Base-by-base conservation (phyloP, 2,113 vertebrate genomes). In the Cettia cetti region DNA sequence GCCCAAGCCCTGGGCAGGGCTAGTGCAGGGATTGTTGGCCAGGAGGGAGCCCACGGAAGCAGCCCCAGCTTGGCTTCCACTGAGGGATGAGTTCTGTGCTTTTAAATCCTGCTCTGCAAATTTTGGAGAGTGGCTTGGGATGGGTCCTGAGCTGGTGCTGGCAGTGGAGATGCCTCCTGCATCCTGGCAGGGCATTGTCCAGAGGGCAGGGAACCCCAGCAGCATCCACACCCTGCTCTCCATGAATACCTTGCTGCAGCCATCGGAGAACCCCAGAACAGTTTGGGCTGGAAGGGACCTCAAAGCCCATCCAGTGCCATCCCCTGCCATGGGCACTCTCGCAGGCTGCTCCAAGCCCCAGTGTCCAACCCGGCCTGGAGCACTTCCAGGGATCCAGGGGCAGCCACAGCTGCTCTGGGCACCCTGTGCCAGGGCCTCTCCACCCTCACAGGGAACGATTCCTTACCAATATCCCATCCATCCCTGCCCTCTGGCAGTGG, bases 131-230 rank as follows among this genome's bases (percentile, higher is more conserved):
- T 2, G 1, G 61, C 40, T 15, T 13, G 23, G 20, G n/a, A 28
- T 8, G 19, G n/a, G 16, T 47, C 44, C 22, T 14, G 33, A 20
- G 80, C 42, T 64, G 59, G 19, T 3, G 2, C 28, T 28, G 56
- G 19, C 47, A 19, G 21, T 0, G 0, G 45, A 57, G 59, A 10
- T 24, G 40, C 28, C 26, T 44, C 49, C 31, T 3, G 13, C 19
- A 40, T 1, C 12, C 6, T 20, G 7, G 14, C 6, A 2, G n/a
- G 37, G 21, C 33, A 37, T 0, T 2, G 0, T 13, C 15, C 56
- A 33, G 28, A 54, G 47, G 53, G 27, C 65, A 54, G 23, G 40
- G 28, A 44, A 39, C 6, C 13, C 10, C 50, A 39, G 65, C 85
- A 71, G 49, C 37, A 24, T 11, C 35, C 59, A 65, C 33, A 37